Conservation (phyloP, 1,140 invertebrate species). For the Drosophila nannoptera region DNA sequence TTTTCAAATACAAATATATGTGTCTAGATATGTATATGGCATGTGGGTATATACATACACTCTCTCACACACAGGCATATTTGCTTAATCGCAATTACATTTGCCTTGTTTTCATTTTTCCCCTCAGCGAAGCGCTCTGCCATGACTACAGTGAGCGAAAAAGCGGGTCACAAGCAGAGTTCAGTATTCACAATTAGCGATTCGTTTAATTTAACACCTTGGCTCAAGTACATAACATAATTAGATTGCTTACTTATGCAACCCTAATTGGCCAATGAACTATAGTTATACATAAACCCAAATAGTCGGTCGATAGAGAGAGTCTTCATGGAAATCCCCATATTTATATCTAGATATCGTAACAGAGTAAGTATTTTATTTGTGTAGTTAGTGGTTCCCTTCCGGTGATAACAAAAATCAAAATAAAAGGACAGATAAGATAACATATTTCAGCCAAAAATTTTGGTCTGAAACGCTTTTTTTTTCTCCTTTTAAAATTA, state of each 20-base stretch:
- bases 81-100: conserved; percentile 47
- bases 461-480: neutral
- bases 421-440: neutral
- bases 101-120: conserved; percentile 50
- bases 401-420: too few species aligned
- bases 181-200: neutral
- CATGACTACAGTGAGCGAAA: conserved; percentile 54
- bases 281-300: neutral
- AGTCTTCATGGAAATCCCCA: too few species aligned
- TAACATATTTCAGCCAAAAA: neutral
- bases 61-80: conserved; percentile 12
- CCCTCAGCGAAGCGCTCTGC: conserved; percentile 42
- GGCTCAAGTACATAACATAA: neutral
- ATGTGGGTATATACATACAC: neutral
- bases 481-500: neutral
- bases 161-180: neutral
- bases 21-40: too few species aligned
- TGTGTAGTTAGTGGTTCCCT: too few species aligned
- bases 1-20: too few species aligned
- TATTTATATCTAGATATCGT: too few species aligned
- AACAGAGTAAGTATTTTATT: too few species aligned
- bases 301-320: neutral
- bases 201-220: neutral
- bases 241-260: neutral
- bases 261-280: neutral